Conservation (phyloP, 2,888 invertebrate species). For the Monoplex corrugatus region DNA sequence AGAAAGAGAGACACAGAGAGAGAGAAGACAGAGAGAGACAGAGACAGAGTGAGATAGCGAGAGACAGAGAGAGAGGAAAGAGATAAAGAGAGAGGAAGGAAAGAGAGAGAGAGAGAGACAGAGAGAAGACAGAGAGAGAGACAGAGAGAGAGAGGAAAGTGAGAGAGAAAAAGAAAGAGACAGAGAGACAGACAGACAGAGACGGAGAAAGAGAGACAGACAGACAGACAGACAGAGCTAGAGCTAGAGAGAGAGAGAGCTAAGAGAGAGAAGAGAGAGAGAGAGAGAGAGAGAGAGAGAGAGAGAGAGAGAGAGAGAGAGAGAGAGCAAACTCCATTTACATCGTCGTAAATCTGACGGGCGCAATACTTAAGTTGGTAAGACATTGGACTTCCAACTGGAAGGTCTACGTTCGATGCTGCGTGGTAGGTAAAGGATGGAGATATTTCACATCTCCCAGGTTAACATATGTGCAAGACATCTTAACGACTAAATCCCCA, state of each 20-base stretch:
- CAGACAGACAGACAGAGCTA: neutral
- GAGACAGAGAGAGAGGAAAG: neutral
- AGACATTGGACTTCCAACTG: too few species aligned
- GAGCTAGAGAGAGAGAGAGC: neutral
- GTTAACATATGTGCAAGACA: too few species aligned
- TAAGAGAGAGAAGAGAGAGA: neutral
- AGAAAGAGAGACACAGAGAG: neutral
- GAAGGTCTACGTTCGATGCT: too few species aligned
- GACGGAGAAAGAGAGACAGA: neutral
- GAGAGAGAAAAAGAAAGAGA: neutral
- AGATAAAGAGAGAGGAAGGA: neutral
- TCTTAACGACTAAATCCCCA: too few species aligned
- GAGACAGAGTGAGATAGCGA: neutral
- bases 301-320: constrained; percentile 35
- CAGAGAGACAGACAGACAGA: neutral
- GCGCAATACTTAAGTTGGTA: too few species aligned
- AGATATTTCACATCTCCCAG: too few species aligned
- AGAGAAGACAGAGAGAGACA: neutral
- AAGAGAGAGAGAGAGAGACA: too few species aligned
- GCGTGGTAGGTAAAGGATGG: too few species aligned
- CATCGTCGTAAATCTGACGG: too few species aligned
- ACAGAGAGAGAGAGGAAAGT: too few species aligned
- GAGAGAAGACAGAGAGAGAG: neutral
- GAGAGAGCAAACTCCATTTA: too few species aligned
- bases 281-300: constrained; percentile 15